Conservation (phyloP, 2,888 invertebrate genomes). For the Orgyia antiqua region DNA sequence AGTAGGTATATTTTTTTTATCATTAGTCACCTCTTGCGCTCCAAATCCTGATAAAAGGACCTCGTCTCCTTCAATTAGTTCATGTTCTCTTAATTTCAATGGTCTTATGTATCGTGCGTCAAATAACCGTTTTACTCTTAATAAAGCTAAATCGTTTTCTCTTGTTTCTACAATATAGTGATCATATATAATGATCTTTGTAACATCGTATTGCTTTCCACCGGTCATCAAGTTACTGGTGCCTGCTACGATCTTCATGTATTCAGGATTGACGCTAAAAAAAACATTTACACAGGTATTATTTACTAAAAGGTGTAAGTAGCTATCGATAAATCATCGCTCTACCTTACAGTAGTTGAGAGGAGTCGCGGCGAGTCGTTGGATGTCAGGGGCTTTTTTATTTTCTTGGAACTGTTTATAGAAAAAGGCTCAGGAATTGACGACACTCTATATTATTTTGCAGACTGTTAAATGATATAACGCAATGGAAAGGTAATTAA, state of each 20-base stretch:
- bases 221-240: conserved; percentile 51
- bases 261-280: conserved; percentile 49
- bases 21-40: conserved; percentile 40
- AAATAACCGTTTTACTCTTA: conserved; percentile 43
- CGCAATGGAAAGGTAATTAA: too few species aligned
- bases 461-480: too few species aligned
- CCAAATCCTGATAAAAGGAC: conserved; percentile 59
- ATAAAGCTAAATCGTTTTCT: conserved; percentile 55
- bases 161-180: conserved; percentile 37
- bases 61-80: conserved; percentile 44
- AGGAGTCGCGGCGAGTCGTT: too few species aligned
- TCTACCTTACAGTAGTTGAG: too few species aligned
- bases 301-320: not conserved
- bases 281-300: too few species aligned
- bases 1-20: not conserved
- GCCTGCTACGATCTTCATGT: conserved; percentile 51
- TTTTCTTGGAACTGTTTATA: too few species aligned
- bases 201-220: conserved; percentile 38
- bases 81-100: conserved; percentile 30
- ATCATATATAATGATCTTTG: conserved; percentile 38
- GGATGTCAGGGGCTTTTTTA: too few species aligned
- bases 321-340: too few species aligned
- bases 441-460: too few species aligned
- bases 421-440: too few species aligned
- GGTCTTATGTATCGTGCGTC: conserved; percentile 34